Conservation (phyloP, 2,113 vertebrate species). For the Heptranchias perlo region DNA sequence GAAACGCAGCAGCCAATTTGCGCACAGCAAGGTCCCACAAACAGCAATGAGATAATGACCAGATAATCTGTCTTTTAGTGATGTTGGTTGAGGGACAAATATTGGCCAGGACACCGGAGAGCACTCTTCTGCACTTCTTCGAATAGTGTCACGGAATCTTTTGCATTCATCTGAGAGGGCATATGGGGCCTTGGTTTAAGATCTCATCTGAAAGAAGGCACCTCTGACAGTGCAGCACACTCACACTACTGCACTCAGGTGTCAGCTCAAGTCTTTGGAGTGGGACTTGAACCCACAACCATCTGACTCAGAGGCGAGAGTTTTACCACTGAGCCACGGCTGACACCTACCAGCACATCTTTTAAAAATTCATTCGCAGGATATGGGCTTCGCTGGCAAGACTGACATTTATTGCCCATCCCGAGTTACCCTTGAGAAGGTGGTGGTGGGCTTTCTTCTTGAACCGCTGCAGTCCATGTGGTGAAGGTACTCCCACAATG, state of each 20-base stretch:
- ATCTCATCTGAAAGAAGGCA: neutral
- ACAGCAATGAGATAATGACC: too few species aligned
- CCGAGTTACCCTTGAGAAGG: too few species aligned
- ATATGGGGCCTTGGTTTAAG: neutral
- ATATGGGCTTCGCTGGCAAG: neutral
- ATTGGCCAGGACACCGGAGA: too few species aligned
- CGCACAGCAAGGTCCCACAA: too few species aligned
- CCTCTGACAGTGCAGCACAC: neutral
- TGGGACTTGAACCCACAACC: neutral
- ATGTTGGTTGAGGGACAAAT: too few species aligned
- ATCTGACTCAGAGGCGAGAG: neutral
- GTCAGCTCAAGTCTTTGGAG: neutral
- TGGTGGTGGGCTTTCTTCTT: too few species aligned
- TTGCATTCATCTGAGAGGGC: neutral
- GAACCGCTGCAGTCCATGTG: neutral
- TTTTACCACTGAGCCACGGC: neutral
- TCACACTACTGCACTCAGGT: neutral
- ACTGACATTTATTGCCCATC: too few species aligned
- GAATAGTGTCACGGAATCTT: neutral
- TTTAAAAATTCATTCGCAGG: neutral
- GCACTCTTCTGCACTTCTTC: neutral
- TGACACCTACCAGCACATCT: neutral
- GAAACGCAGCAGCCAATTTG: too few species aligned
- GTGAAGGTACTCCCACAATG: neutral
- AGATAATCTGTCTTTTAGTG: too few species aligned